phyloP scores from a whole-genome alignment of 2,888 invertebrate genomes.

The Polydesmus complanatus region DNA sequence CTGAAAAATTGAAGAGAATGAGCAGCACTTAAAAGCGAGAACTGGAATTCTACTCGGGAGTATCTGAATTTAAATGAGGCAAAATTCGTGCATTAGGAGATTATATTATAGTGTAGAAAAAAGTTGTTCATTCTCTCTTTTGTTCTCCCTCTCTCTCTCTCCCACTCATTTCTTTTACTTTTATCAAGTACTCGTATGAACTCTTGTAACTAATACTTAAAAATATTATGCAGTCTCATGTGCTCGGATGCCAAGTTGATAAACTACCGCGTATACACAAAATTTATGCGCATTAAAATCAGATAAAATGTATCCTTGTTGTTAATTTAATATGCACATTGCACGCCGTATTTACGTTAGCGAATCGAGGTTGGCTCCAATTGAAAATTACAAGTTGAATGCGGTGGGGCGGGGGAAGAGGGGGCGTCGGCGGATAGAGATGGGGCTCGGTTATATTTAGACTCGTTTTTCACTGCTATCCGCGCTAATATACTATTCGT shows the following conservation, averaged over 20 bases:
- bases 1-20: neutral
- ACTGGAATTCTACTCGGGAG: too few relatives aligned
- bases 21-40: neutral
- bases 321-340: neutral
- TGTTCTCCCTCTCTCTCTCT: too few relatives aligned
- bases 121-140: too few relatives aligned
- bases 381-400: neutral
- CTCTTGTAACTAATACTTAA: neutral
- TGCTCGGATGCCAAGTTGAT: neutral
- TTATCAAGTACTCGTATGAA: too few relatives aligned
- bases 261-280: neutral
- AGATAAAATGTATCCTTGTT: neutral
- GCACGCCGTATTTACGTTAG: neutral
- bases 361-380: neutral
- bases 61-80: neutral
- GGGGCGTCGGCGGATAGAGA: too few relatives aligned
- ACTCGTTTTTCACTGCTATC: too few relatives aligned
- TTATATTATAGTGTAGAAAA: too few relatives aligned
- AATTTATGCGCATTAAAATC: neutral
- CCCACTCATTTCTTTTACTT: too few relatives aligned
- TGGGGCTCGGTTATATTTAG: too few relatives aligned
- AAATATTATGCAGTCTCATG: neutral
- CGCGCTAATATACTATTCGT: too few relatives aligned
- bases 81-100: neutral
- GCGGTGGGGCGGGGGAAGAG: too few relatives aligned